Conservation (phyloP, 2,888 invertebrate genomes). For the Leptopilina syphax region DNA sequence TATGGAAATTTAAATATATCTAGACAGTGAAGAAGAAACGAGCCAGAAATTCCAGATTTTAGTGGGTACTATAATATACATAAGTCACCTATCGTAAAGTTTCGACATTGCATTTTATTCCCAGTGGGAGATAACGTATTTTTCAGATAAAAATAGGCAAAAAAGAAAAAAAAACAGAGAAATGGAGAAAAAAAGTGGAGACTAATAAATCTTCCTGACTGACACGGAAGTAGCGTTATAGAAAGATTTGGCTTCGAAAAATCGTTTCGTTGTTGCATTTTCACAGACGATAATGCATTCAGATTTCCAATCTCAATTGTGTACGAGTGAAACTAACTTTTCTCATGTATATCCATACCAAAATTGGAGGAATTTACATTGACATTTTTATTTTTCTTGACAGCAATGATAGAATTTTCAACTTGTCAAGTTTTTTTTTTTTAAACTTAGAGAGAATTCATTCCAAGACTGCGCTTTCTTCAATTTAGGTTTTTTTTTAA, state of each 20-base stretch:
- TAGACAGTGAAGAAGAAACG: not conserved
- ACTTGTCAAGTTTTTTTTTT: not conserved
- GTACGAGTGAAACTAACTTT: constrained; percentile 14
- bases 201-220: constrained; percentile 36
- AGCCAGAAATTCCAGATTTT: constrained; percentile 7
- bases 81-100: constrained; percentile 25
- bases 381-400: not conserved
- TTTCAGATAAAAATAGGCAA: not conserved
- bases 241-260: constrained; percentile 1
- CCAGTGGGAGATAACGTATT: constrained; percentile 17
- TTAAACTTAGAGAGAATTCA: too few relatives aligned
- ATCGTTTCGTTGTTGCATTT: constrained; percentile 25
- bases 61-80: constrained; percentile 9
- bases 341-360: not conserved
- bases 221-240: constrained; percentile 31
- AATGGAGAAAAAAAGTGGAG: not conserved
- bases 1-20: not conserved
- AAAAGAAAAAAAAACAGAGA: too few relatives aligned
- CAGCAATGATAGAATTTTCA: not conserved
- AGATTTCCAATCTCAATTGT: constrained; percentile 37
- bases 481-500: too few relatives aligned
- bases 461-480: too few relatives aligned
- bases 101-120: constrained; percentile 23
- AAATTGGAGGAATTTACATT: not conserved
- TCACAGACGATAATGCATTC: constrained; percentile 7